phyloP scores from a whole-genome alignment of 2,113 vertebrate genomes.

The Mirza zaza region DNA sequence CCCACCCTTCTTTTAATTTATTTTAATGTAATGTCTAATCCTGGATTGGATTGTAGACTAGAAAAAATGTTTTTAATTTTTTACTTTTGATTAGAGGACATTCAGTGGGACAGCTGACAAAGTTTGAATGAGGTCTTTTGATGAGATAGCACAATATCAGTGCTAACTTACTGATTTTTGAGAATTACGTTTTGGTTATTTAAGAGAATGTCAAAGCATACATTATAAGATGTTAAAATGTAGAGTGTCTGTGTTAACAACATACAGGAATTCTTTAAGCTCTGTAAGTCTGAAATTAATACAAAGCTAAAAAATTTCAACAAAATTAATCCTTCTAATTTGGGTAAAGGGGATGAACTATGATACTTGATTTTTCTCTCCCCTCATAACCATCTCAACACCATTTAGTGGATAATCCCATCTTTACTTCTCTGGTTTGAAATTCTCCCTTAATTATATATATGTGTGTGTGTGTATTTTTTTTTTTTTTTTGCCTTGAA shows the following conservation, averaged over 20 bases:
- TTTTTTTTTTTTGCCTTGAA: not conserved
- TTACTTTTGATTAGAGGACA: not conserved
- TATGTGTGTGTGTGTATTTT: not conserved
- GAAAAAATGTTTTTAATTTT: not conserved
- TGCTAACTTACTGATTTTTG: not conserved
- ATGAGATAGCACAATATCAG: not conserved
- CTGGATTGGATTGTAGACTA: not conserved
- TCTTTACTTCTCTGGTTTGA: not conserved
- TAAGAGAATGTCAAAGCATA: not conserved
- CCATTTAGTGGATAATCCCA: not conserved
- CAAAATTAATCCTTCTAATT: conserved; percentile 11
- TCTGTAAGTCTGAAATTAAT: conserved; percentile 2
- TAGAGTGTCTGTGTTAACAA: not conserved
- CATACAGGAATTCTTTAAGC: not conserved
- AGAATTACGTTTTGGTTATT: not conserved
- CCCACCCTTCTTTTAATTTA: not conserved
- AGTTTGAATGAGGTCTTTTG: not conserved
- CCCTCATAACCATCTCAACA: not conserved
- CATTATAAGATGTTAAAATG: not conserved
- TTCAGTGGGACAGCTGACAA: not conserved
- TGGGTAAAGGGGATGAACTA: not conserved
- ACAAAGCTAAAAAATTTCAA: not conserved
- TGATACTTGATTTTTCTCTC: not conserved
- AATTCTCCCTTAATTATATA: not conserved
- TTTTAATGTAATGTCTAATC: not conserved